Evolutionary conservation across 2,797 vertebrate genomes (phyloP).

Genomic region (Tiaroga cobitis): DNA sequence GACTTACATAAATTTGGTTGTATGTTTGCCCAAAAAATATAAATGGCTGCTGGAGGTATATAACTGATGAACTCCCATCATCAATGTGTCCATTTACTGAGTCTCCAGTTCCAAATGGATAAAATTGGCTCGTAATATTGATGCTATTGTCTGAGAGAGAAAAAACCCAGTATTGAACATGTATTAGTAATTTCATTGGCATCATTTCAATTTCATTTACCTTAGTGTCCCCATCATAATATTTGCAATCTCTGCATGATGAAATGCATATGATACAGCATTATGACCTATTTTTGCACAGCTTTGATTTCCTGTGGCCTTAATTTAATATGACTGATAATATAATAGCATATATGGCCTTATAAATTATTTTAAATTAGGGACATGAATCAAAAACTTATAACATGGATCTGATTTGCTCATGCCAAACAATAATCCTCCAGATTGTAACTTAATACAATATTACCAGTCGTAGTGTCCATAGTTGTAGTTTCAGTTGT

Average conservation of each 20-base stretch:
- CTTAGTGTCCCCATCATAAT: neutral
- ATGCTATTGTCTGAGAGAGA: neutral
- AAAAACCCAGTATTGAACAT: neutral
- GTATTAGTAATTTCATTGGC: neutral
- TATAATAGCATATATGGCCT: neutral
- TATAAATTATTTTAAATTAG: neutral
- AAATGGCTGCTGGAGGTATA: slow-evolving; percentile 57
- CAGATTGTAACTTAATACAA: neutral
- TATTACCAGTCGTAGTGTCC: neutral
- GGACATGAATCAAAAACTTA: neutral
- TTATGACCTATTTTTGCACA: too few species aligned
- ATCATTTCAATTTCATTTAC: neutral
- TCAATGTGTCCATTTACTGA: neutral
- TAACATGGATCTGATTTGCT: neutral
- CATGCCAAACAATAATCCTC: neutral
- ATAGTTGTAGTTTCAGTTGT: neutral
- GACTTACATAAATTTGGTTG: slow-evolving; percentile 65
- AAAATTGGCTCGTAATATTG: slow-evolving; percentile 40
- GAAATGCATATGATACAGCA: neutral
- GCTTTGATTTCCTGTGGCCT: too few species aligned
- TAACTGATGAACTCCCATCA: slow-evolving; percentile 67
- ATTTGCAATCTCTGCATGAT: neutral
- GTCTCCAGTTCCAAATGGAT: slow-evolving; percentile 60
- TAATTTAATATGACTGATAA: neutral
- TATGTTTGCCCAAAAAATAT: slow-evolving; percentile 60